Evolutionary conservation across 2,113 vertebrate genomes (phyloP).

Genomic region (Rhizomys pruinosus): DNA sequence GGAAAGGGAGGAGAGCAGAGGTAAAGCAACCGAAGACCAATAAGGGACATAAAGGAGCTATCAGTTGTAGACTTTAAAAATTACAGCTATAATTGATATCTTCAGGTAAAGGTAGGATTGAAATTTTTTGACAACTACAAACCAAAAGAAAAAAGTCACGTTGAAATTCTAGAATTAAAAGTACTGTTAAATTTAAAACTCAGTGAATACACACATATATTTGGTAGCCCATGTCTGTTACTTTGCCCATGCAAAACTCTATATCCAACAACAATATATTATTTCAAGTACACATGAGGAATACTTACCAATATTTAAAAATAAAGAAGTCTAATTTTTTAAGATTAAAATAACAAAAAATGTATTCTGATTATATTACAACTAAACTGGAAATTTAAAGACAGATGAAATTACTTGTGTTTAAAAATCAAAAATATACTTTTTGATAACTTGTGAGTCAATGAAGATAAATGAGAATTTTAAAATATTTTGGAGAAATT

Average conservation of each 20-base stretch:
- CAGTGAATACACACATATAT: background rate
- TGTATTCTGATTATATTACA: background rate
- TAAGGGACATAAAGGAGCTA: no score
- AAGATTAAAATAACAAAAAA: background rate
- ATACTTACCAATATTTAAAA: background rate
- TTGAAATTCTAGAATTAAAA: background rate
- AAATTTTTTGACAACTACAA: no score
- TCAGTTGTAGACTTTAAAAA: no score
- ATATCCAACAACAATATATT: no score
- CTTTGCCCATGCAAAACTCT: no score
- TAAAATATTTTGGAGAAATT: background rate
- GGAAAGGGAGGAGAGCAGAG: no score
- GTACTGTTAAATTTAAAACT: background rate
- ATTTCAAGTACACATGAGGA: background rate
- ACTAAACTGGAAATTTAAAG: background rate
- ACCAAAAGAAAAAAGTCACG: no score
- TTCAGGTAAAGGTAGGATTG: no score
- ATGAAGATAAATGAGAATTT: background rate
- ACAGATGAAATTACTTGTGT: background rate
- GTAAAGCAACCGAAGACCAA: no score
- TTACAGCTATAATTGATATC: no score
- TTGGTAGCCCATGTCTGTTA: no score
- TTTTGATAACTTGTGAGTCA: conserved; percentile 5
- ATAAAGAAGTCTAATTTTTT: background rate
- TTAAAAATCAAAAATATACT: background rate